Conservation (phyloP, 2,113 vertebrate genomes). For the Macrotus californicus region DNA sequence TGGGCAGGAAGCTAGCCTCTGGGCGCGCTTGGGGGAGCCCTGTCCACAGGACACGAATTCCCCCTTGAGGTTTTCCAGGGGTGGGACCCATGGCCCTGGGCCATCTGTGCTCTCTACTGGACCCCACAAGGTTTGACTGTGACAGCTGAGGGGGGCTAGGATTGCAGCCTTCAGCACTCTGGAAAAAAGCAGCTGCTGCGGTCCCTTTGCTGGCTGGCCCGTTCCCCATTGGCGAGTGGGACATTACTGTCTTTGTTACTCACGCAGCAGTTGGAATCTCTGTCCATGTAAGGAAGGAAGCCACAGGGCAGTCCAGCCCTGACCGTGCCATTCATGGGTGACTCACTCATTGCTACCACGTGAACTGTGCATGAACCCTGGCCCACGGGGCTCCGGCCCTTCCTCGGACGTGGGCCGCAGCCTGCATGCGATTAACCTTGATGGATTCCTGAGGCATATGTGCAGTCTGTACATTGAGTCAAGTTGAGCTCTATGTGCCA, state of each 20-base stretch:
- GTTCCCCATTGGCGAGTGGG: conserved; percentile 45
- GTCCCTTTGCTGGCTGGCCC: conserved; percentile 41
- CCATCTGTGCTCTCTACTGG: conserved; percentile 35
- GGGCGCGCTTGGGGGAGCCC: background rate
- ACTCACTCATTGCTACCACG: conserved; percentile 63
- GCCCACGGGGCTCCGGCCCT: background rate
- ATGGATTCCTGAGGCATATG: background rate
- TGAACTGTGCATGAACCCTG: conserved; percentile 68
- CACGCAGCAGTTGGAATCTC: conserved; percentile 66
- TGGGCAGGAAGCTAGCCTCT: background rate
- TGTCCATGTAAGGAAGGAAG: conserved; percentile 71
- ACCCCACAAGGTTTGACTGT: conserved; percentile 43
- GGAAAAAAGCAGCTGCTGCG: conserved; percentile 68
- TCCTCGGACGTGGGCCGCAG: background rate
- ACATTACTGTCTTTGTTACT: conserved; percentile 68
- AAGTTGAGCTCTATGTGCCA: background rate
- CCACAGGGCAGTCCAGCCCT: conserved; percentile 54
- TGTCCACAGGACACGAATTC: conserved; percentile 17
- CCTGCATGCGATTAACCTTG: background rate
- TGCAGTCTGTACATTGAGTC: background rate
- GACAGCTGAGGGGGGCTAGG: conserved; percentile 71
- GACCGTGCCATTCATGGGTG: conserved; percentile 50
- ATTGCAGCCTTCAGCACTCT: conserved; percentile 61
- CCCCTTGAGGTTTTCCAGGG: conserved; percentile 15
- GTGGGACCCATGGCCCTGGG: conserved; percentile 38